Base-by-base conservation (phyloP, 2,113 vertebrate species). In the Chrysemys picta region DNA sequence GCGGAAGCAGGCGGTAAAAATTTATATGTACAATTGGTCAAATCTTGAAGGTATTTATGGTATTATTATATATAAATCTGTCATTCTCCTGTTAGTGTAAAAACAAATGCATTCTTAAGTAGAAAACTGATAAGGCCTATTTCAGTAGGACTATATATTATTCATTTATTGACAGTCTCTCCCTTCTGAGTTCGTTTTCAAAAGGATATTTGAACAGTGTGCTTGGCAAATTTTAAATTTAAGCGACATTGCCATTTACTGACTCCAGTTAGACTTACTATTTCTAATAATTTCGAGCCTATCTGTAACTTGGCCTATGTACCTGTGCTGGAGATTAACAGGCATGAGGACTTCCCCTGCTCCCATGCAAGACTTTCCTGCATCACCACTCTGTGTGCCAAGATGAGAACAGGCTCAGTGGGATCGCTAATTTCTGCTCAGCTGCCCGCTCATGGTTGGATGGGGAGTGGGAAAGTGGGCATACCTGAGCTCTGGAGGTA, bases 131-230 rank as follows among this genome's bases (percentile, higher is more conserved):
- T 12, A 88, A 80, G 54, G 31, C 62, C 76, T 54, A 29, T n/a
- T 90, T 88, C 52, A 80, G 25, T 45, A 12, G 42, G 47, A 47
- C 42, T 85, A 35, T 94, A 92, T 92, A 84, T 78, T 89, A 47
- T 82, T 84, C 94, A 29, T 76, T 76, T 94, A 78, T 62, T 92
- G 93, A 38, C 62, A 89, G 52, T 80, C 59, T 49, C 75, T 54
- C 59, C 54, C 79, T 85, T 93, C 89, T 56, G 84, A 88, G 80
- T 4, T 1, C 29, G 13, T 84, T 93, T 88, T 35, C 87, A 72
- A 93, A 85, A 19, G 35, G 65, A 45, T 59, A 82, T 88, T 80
- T 89, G 59, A 54, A 82, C 42, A 29, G 9, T 1, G 1, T 2
- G 65, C 56, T 89, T 29, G 90, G 83, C 22, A 90, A 13, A 79